phyloP scores from a whole-genome alignment of 2,113 vertebrate species.

The Scophthalmus maximus region DNA sequence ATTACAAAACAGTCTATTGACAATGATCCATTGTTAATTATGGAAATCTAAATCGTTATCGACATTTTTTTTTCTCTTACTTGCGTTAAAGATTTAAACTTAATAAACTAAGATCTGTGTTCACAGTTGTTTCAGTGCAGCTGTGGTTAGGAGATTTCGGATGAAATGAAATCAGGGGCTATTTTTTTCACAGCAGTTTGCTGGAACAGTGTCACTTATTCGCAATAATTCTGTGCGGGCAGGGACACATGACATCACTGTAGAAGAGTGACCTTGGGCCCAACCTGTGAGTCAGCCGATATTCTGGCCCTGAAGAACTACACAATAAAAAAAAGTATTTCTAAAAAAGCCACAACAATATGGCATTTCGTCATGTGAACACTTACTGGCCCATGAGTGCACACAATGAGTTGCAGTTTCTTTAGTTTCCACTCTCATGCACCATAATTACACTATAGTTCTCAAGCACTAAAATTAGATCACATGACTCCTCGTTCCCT shows the following conservation, averaged over 20 bases:
- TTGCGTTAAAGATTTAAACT: background rate
- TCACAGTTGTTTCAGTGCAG: constrained; percentile 26
- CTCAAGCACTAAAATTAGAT: constrained; percentile 6
- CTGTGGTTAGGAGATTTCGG: constrained; percentile 2
- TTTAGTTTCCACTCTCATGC: constrained; percentile 12
- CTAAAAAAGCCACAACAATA: constrained; percentile 28
- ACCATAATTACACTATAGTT: background rate
- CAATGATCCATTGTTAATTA: no score
- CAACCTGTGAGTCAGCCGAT: constrained; percentile 61
- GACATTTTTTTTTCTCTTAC: background rate
- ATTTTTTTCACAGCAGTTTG: constrained; percentile 31
- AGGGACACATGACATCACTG: constrained; percentile 45
- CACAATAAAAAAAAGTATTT: constrained; percentile 15
- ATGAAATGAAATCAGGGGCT: constrained; percentile 40
- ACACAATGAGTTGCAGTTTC: constrained; percentile 9
- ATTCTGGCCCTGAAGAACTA: constrained; percentile 2
- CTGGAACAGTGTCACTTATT: constrained; percentile 56
- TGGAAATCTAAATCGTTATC: no score
- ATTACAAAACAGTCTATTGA: no score
- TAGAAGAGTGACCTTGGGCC: constrained; percentile 26
- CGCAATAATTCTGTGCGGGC: constrained; percentile 32
- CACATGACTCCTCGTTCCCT: background rate
- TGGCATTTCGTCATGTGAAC: constrained; percentile 24
- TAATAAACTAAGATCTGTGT: background rate
- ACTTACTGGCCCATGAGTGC: background rate